Evolutionary conservation across 2,888 invertebrate species (phyloP), one percentile per base, ranked within the genome.

Genomic region (Entomobrya proxima): DNA sequence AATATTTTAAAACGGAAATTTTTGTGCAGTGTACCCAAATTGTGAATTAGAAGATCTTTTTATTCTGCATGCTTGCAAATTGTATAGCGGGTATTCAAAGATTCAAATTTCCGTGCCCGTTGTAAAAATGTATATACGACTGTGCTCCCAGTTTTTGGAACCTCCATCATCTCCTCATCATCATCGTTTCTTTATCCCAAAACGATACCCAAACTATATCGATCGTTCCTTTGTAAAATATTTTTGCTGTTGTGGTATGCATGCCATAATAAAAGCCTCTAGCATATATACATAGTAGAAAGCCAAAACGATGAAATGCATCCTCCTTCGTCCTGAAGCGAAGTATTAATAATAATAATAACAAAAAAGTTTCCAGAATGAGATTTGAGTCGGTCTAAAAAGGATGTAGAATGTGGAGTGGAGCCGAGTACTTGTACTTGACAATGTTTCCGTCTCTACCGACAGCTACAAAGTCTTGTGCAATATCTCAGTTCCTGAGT

Each of bases 1-100:
- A 64, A 64, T 64, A 64, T 37, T 64, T 64, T 64, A 64, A 64
- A 37, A 64, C 21, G 64, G 32, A 37, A 64, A 64, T 64, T 64
- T 64, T n/a, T n/a, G n/a, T n/a, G n/a, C n/a, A n/a, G n/a, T n/a
- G n/a, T n/a, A n/a, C n/a, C n/a, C n/a, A n/a, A n/a, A n/a, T n/a
- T n/a, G n/a, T n/a, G n/a, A n/a, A n/a, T n/a, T n/a, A n/a, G n/a
- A n/a, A n/a, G n/a, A n/a, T n/a, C n/a, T n/a, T n/a, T n/a, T n/a
- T n/a, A n/a, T n/a, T n/a, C n/a, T n/a, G n/a, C n/a, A n/a, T n/a
- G n/a, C n/a, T n/a, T n/a, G n/a, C n/a, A n/a, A n/a, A n/a, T n/a
- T n/a, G n/a, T n/a, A n/a, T n/a, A n/a, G n/a, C n/a, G n/a, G n/a
- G n/a, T n/a, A n/a, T n/a, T n/a, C n/a, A n/a, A n/a, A n/a, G n/a